Evolutionary conservation across 2,113 vertebrate genomes (phyloP), one percentile per base, ranked within the genome.

Genomic region (Melanocharis versteri): DNA sequence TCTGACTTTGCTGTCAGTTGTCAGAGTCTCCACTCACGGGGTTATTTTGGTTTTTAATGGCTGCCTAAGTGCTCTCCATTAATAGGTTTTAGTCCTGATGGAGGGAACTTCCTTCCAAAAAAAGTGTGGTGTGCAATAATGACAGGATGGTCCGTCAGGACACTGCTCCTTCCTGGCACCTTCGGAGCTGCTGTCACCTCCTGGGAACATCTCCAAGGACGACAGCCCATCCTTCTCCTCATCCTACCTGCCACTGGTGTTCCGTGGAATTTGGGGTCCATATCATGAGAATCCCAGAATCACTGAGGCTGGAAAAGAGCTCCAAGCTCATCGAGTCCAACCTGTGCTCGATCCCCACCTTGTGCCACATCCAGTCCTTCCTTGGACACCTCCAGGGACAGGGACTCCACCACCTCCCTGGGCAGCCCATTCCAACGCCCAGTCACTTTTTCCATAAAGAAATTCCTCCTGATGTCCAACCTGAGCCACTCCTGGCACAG

Each of bases 41-140:
- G 87, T 91, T 95, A 95, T 95, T 95, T 94, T 90, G 91, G 58
- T 37, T 60, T 57, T 87, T 87, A 87, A 75, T 91, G 73, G 87
- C 44, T 68, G 69, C 10, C 1, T 93, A 93, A 97, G 90, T 90
- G 85, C 90, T 53, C 58, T 85, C 75, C 57, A 33, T 83, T 81
- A 4, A 93, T 33, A 58, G 72, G 28, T 69, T 81, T 69, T 13
- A 68, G 47, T 44, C 8, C 20, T 44, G 89, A 51, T 37, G 48
- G 78, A 54, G 58, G 60, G 56, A 69, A 57, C 4, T 40, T 94
- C 71, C 57, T 94, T 20, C 75, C 75, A 40, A 66, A 78, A 70
- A 3, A 35, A 31, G 23, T 2, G 51, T 8, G 58, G 53, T 16
- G 50, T 4, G 78, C 5, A 2, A 42, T 83, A 51, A 76, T 44